These are phyloP conservation scores for Dissostichus mawsoni DNA, from an alignment of 2,113 vertebrate genomes.

Conservation along the genomic window DNA sequence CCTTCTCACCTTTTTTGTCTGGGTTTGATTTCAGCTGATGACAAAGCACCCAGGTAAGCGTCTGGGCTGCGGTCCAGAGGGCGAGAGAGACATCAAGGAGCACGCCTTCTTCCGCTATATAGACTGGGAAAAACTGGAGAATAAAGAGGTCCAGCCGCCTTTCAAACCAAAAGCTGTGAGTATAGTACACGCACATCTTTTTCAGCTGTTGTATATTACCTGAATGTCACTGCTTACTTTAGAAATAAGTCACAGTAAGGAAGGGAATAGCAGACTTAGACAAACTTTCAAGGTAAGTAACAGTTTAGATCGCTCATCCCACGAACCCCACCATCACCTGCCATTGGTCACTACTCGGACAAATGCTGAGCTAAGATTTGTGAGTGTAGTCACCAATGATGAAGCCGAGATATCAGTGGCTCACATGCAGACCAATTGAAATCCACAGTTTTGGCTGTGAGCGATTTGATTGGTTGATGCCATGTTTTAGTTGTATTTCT, in stretches of 20 bases:
- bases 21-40: conserved; percentile 89
- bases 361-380: conserved; percentile 48
- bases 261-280: conserved; percentile 5
- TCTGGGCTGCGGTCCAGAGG: conserved; percentile 94
- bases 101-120: conserved; percentile 98
- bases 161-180: conserved; percentile 99
- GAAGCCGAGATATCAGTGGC: conserved; percentile 60
- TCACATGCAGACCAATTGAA: conserved; percentile 78
- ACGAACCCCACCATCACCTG: conserved; percentile 66
- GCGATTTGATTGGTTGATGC: conserved; percentile 79
- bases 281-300: conserved; percentile 65
- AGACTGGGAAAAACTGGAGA: conserved; percentile 98
- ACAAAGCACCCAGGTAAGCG: conserved; percentile 97
- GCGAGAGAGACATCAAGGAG: conserved; percentile 96
- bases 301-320: conserved; percentile 49
- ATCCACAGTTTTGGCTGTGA: conserved; percentile 75
- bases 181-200: conserved; percentile 42
- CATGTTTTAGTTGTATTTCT: conserved; percentile 78
- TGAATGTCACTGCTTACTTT: neutral
- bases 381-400: conserved; percentile 70
- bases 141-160: conserved; percentile 95
- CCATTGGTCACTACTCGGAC: conserved; percentile 74
- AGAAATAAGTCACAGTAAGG: neutral
- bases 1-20: conserved; percentile 11
- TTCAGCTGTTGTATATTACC: neutral